Percentiles rank a stretch among this genome's conserved stretches.
Conservation (phyloP, 2,797 vertebrate genomes). For the Syncerus caffer region DNA sequence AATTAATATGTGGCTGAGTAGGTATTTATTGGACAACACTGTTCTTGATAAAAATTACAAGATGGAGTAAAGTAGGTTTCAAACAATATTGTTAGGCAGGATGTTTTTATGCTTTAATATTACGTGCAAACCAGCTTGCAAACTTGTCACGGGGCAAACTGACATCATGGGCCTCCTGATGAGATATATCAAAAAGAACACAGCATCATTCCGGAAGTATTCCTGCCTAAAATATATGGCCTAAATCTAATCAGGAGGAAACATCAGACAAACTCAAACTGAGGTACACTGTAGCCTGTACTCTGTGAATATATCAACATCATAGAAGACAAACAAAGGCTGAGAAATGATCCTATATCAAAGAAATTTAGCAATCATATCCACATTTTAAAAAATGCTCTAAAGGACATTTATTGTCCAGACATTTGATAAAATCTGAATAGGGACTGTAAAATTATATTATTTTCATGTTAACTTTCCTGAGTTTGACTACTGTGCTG, state of each 20-base stretch:
- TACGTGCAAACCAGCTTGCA: background rate
- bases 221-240: background rate
- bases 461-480: background rate
- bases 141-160: background rate
- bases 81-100: background rate
- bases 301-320: background rate
- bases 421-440: background rate
- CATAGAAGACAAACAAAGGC: slow-evolving; percentile 20
- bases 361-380: background rate
- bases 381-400: background rate
- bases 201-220: background rate
- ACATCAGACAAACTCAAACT: slow-evolving; percentile 19
- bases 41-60: background rate
- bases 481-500: background rate
- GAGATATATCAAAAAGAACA: background rate
- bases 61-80: background rate
- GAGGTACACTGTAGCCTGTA: background rate
- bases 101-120: slow-evolving; percentile 34
- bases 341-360: background rate
- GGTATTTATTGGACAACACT: background rate
- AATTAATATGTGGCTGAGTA: background rate
- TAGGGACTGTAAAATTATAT: background rate
- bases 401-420: background rate
- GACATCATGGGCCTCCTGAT: background rate
- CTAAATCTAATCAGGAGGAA: slow-evolving; percentile 49